phyloP scores from a whole-genome alignment of 2,113 vertebrate species.

The Otus sunia region DNA sequence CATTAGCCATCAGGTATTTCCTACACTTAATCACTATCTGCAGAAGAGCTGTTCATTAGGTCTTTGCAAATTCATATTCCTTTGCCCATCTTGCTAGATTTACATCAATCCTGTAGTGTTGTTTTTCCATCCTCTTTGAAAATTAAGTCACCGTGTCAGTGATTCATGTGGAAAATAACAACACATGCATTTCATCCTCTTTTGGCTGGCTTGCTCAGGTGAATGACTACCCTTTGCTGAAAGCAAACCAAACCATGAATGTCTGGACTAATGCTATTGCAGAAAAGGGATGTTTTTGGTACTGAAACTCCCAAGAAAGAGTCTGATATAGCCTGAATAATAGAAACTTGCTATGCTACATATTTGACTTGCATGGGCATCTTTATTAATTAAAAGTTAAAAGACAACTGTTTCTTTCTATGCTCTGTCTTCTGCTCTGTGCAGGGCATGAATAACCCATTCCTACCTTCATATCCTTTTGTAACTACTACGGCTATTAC shows the following conservation, averaged over 20 bases:
- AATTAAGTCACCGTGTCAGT: background rate
- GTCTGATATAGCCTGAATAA: background rate
- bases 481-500: background rate
- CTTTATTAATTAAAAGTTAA: background rate
- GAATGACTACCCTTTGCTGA: background rate
- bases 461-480: background rate
- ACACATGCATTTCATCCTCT: background rate
- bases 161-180: conserved; percentile 36
- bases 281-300: background rate
- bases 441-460: background rate
- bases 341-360: background rate
- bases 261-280: background rate
- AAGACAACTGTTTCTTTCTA: background rate
- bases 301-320: background rate
- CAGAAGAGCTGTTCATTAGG: background rate
- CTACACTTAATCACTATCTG: background rate
- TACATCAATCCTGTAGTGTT: background rate
- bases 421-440: background rate
- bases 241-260: background rate
- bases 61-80: conserved; percentile 3
- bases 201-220: background rate
- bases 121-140: background rate
- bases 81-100: conserved; percentile 7
- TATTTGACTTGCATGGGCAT: background rate
- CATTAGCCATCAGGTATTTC: background rate